Base-by-base conservation (phyloP, 2,797 vertebrate species). In the Melanogrammus aeglefinus region DNA sequence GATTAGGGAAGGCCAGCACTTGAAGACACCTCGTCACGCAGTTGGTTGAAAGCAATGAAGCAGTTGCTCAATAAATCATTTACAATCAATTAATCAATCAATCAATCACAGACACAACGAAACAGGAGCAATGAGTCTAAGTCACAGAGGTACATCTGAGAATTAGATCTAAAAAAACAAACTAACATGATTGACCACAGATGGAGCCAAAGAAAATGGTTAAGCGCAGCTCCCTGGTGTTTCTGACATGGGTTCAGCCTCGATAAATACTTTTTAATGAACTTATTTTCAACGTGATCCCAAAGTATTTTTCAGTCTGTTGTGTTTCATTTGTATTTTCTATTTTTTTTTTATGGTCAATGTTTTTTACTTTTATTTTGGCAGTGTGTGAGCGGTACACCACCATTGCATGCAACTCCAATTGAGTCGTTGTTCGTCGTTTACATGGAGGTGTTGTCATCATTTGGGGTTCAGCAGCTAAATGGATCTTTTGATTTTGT, bases 301-400 rank as follows among this genome's bases (percentile, higher is more conserved):
- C 75, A 57, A 24, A 76, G 47, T 74, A n/a, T 80, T 72, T 72
- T 75, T 77, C 80, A 33, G 31, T 33, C 31, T 31, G 63, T 83
- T 71, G 70, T 33, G 70, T 33, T 29, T 71, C 12, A 10, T 47
- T 36, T 76, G 24, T 76, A 70, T 77, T 35, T 80, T 79, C 2
- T 72, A 36, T 12, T 78, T 79, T 79, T 86, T 86, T 75, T 82
- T 78, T 76, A 35, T 82, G 27, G 0, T 78, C 72, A 70, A 72
- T 69, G 63, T 12, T 27, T 69, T 69, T 24, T 27, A 69, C 63
- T 69, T 4, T 57, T 57, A 57, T 1, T 57, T 63, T 63, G 57
- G 18, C 18, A 21, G 47, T 21, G 0, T 27, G 63, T 69, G 24
- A 69, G n/a, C 4, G n/a, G 8, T 51, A 5, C 47, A 63, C 3